A percentile compares a stretch with the other conserved stretches of the same genome.
phyloP scores from a whole-genome alignment of 2,113 vertebrate species.

The Camelus dromedarius region DNA sequence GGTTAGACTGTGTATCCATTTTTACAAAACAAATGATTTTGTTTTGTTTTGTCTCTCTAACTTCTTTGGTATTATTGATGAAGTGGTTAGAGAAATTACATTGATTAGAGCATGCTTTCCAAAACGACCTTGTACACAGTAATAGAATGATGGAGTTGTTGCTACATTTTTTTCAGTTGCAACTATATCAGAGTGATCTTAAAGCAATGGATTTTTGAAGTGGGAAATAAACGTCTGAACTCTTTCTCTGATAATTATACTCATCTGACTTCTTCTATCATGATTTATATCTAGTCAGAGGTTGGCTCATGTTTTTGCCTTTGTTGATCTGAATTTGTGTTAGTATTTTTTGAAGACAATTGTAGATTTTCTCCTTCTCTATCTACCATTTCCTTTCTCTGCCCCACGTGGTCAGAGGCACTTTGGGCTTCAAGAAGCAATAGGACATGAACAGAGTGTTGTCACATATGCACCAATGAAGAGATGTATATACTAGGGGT shows the following conservation, averaged over 20 bases:
- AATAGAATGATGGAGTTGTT: background rate
- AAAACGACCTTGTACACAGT: background rate
- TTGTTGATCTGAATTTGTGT: background rate
- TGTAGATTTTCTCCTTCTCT: background rate
- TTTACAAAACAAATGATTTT: background rate
- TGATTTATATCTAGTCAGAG: background rate
- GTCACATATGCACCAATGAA: background rate
- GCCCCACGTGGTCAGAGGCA: background rate
- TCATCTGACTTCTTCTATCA: background rate
- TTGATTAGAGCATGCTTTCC: background rate
- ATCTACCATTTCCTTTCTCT: background rate
- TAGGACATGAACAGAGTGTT: background rate
- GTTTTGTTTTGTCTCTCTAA: background rate
- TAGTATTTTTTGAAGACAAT: background rate
- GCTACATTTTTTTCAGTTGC: background rate
- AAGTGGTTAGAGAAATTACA: background rate
- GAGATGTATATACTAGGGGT: rapidly evolving
- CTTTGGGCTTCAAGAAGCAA: background rate
- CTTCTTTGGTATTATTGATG: background rate
- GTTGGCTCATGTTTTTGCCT: background rate
- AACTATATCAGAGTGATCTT: background rate
- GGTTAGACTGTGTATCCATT: background rate
- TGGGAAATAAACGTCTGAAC: background rate
- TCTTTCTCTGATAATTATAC: background rate
- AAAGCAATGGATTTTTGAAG: background rate